phyloP scores from a whole-genome alignment of 2,797 vertebrate genomes.

The Clarias fuscus region DNA sequence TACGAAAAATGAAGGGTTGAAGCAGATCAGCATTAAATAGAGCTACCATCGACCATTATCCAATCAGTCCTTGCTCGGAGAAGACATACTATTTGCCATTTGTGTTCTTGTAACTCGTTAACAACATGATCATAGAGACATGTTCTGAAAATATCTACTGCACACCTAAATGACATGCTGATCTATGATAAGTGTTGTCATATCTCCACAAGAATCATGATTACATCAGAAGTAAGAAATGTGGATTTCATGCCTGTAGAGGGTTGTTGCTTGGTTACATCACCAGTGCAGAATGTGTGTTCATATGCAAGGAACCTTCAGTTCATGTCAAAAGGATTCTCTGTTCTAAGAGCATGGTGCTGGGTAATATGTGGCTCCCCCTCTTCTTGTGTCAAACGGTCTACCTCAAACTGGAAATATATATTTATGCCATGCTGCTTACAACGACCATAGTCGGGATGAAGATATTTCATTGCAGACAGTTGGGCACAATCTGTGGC shows the following conservation, averaged over 20 bases:
- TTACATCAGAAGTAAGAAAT: not conserved
- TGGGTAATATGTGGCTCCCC: no score
- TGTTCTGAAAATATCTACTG: not conserved
- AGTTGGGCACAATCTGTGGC: slow-evolving; percentile 96
- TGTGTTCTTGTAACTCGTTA: not conserved
- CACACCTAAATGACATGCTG: not conserved
- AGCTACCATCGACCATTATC: not conserved
- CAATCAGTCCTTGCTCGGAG: not conserved
- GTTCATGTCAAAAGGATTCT: no score
- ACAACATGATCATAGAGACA: not conserved
- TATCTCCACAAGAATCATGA: not conserved
- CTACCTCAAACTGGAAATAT: no score
- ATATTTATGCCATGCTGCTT: no score
- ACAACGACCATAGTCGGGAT: slow-evolving; percentile 45
- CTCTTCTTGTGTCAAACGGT: no score
- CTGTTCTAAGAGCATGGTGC: no score
- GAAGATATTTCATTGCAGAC: slow-evolving; percentile 86
- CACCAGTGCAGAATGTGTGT: no score
- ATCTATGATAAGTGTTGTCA: not conserved
- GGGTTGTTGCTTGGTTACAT: not conserved
- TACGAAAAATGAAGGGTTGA: not conserved
- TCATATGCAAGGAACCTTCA: no score
- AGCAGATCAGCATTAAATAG: not conserved
- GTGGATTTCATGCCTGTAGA: not conserved
- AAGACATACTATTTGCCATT: not conserved